phyloP scores from a whole-genome alignment of 2,888 invertebrate species.

The Micoletzkya japonica region DNA sequence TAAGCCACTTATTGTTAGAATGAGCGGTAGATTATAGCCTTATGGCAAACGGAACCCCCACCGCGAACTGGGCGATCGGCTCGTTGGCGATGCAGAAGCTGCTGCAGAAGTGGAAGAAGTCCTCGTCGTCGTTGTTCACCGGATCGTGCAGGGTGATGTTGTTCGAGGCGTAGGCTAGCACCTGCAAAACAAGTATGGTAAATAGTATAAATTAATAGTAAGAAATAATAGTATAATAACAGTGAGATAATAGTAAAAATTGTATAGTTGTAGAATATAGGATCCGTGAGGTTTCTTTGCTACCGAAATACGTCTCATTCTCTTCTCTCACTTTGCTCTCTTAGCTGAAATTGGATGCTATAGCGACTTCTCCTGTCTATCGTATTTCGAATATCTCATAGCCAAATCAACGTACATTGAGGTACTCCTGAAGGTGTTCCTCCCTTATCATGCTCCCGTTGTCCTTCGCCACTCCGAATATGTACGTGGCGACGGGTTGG shows the following conservation, averaged over 20 bases:
- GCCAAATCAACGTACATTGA: slow-evolving; percentile 47
- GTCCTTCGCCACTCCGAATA: slow-evolving; percentile 57
- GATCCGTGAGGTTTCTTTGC: neutral
- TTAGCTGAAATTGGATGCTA: neutral
- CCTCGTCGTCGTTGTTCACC: slow-evolving; percentile 8
- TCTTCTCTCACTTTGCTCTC: no score
- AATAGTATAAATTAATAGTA: no score
- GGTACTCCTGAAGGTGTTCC: slow-evolving; percentile 53
- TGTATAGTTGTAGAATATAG: neutral
- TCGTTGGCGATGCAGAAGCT: slow-evolving; percentile 28
- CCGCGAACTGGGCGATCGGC: slow-evolving; percentile 26
- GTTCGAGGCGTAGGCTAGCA: slow-evolving; percentile 22
- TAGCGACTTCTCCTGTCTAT: neutral
- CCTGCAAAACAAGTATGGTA: slow-evolving; percentile 6
- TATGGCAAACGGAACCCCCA: neutral
- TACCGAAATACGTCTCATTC: neutral
- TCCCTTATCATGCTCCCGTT: slow-evolving; percentile 58
- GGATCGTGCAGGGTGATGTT: slow-evolving; percentile 25
- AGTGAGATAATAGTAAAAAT: neutral
- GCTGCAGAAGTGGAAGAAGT: slow-evolving; percentile 27
- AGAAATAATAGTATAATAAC: no score
- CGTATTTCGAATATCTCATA: neutral
- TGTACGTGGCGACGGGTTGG: slow-evolving; percentile 49
- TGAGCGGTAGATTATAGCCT: no score
- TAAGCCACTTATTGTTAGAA: no score